phyloP scores from a whole-genome alignment of 2,113 vertebrate species.

The Hassar affinis region DNA sequence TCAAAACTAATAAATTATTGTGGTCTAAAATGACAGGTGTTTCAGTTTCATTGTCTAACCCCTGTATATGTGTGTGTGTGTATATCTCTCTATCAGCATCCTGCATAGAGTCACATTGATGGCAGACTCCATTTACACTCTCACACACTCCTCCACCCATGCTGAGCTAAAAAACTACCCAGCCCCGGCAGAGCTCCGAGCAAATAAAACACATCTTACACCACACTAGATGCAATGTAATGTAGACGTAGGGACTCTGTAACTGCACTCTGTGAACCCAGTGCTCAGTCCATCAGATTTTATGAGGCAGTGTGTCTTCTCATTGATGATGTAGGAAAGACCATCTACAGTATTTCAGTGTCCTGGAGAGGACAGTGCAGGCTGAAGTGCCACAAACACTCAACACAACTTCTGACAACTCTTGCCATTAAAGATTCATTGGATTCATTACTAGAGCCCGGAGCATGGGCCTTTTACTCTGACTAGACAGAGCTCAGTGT shows the following conservation, averaged over 20 bases:
- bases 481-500: conserved; percentile 20
- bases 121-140: conserved; percentile 43
- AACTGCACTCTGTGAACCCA: not conserved
- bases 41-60: no score
- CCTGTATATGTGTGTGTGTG: no score
- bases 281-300: not conserved
- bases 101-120: conserved; percentile 30
- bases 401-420: conserved; percentile 57
- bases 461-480: conserved; percentile 6
- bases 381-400: conserved; percentile 54
- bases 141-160: conserved; percentile 38
- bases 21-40: no score
- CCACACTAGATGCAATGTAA: not conserved
- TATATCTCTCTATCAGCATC: conserved; percentile 23
- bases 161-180: conserved; percentile 21
- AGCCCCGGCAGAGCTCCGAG: conserved; percentile 4
- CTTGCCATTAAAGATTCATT: conserved; percentile 58
- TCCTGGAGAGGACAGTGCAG: not conserved
- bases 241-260: not conserved
- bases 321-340: not conserved
- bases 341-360: not conserved
- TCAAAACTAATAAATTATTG: no score
- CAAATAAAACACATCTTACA: conserved; percentile 6
- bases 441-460: conserved; percentile 53
- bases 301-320: conserved; percentile 23